Percentiles rank a stretch among this genome's conserved stretches.
Conservation (phyloP, 1,140 invertebrate species). For the Drosophila asahinai region DNA sequence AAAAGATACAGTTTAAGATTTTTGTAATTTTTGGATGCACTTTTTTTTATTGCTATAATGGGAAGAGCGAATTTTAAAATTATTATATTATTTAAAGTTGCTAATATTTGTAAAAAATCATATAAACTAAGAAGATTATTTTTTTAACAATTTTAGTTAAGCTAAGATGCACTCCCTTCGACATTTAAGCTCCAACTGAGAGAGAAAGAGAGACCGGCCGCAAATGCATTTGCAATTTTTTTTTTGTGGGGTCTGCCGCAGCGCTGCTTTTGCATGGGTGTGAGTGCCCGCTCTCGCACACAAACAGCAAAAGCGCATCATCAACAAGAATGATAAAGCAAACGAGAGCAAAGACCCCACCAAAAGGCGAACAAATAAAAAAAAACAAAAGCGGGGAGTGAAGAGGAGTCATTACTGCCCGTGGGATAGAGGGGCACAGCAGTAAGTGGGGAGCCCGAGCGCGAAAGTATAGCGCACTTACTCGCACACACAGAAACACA, state of each 20-base stretch:
- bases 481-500: conserved; percentile 30
- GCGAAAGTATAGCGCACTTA: conserved; percentile 68
- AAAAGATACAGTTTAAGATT: too few species aligned
- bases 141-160: background rate
- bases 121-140: too few species aligned
- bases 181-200: conserved; percentile 20
- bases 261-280: conserved; percentile 21
- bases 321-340: conserved; percentile 67
- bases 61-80: too few species aligned
- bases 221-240: conserved; percentile 48
- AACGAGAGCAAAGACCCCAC: conserved; percentile 73
- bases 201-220: background rate
- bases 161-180: background rate
- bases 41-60: too few species aligned
- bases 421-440: conserved; percentile 24
- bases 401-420: conserved; percentile 74
- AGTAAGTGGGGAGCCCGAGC: conserved; percentile 45
- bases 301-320: conserved; percentile 52
- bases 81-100: too few species aligned
- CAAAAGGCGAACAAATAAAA: conserved; percentile 44
- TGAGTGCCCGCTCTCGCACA: conserved; percentile 19
- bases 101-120: too few species aligned
- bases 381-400: conserved; percentile 42
- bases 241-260: conserved; percentile 1
- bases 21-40: too few species aligned